These are phyloP conservation scores for Eilema sororculum DNA, from an alignment of 2,888 invertebrate species.

Conservation along the genomic window DNA sequence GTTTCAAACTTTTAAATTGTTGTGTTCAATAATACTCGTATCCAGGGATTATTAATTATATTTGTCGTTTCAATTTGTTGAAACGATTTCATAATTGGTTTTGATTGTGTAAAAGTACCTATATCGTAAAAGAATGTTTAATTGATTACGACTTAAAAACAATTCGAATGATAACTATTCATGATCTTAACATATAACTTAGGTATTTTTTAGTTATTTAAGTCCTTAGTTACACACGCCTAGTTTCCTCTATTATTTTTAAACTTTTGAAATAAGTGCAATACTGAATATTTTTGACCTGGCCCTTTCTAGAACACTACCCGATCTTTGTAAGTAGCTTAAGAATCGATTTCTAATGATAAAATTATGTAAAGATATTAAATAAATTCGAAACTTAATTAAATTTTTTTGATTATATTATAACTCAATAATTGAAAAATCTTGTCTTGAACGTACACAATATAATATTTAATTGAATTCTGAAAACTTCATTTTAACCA, in stretches of 20 bases:
- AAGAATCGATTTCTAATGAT: too few species aligned
- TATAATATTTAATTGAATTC: neutral
- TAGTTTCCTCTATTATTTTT: too few species aligned
- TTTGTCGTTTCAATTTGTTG: neutral
- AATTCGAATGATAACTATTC: neutral
- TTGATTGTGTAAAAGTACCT: neutral
- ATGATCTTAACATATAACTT: too few species aligned
- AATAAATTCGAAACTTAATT: neutral
- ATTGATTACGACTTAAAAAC: neutral
- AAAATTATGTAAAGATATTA: neutral
- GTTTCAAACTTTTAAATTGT: conserved; percentile 5
- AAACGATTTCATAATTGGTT: neutral
- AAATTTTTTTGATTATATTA: too few species aligned
- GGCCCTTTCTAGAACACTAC: too few species aligned
- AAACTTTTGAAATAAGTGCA: too few species aligned
- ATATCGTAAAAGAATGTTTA: neutral
- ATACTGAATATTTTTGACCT: too few species aligned
- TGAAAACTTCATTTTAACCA: neutral
- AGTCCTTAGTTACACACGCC: too few species aligned
- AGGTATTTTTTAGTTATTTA: too few species aligned
- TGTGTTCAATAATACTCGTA: conserved; percentile 1
- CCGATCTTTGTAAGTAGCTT: too few species aligned
- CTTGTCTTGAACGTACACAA: neutral
- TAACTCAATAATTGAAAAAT: neutral
- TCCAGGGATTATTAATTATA: neutral